Evolutionary conservation across 2,113 vertebrate species (phyloP), one percentile per base, ranked within the genome.

Genomic region (Mirza zaza): DNA sequence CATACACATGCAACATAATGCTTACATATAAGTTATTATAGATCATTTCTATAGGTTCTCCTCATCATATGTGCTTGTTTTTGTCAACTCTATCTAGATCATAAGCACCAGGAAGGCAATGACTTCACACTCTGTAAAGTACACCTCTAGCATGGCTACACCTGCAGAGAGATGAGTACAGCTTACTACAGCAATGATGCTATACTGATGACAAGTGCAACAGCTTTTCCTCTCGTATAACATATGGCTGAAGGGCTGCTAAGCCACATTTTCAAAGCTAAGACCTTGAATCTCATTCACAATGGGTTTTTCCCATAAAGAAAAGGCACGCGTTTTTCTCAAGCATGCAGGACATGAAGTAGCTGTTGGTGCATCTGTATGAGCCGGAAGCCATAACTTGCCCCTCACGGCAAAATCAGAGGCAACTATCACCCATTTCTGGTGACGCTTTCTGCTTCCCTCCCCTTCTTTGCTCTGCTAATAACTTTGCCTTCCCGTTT

Each of bases 131-230:
- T 34, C n/a, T 50, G 36, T 57, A 36, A 85, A 25, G 71, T 32
- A 5, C 10, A 29, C 23, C 4, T 29, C 29, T 3, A 23, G n/a
- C 5, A 0, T 39, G 65, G 59, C 27, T 6, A 0, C 6, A 11
- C 42, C 61, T 65, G 27, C 32, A 45, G 29, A 57, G 59, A 93
- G 42, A 50, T 2, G n/a, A 27, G 25, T 4, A n/a, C 13, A 55
- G 10, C 73, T 76, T 13, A 9, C 1, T 34, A 21, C 21, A 55
- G 15, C 57, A 52, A 4, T 11, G 36, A 71, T 32, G 39, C 4
- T 57, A 14, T 25, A 55, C 76, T 71, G n/a, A 50, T 27, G 50
- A 42, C 57, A 68, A 27, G 61, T 2, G 9, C 32, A 81, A 6
- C 23, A 2, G 11, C 4, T 32, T 45, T 83, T 61, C 36, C 9